phyloP scores from a whole-genome alignment of 2,113 vertebrate genomes.

The Psittacara wagleri region DNA sequence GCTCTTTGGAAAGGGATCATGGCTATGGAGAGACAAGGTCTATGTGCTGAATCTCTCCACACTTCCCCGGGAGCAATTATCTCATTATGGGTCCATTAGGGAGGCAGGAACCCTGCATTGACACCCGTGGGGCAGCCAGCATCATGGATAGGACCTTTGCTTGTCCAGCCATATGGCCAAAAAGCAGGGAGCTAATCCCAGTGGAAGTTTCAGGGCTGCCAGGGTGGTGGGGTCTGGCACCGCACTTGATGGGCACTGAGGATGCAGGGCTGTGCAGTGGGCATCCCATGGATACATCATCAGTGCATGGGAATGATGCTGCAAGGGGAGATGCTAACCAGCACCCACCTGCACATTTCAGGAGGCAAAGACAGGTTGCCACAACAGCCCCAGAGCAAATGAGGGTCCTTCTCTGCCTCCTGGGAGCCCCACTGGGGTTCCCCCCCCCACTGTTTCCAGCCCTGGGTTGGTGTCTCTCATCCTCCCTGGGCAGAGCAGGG shows the following conservation, averaged over 20 bases:
- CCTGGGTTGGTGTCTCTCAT: background rate
- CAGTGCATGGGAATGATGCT: background rate
- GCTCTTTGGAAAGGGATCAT: background rate
- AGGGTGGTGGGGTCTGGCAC: background rate
- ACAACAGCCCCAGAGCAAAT: background rate
- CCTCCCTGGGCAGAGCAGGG: background rate
- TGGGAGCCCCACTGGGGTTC: background rate
- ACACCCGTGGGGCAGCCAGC: background rate
- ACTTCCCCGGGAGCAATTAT: background rate
- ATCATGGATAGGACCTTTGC: background rate
- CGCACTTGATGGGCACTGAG: background rate
- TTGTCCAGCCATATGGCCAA: accelerated
- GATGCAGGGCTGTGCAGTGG: background rate
- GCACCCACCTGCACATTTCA: background rate
- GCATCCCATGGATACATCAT: background rate
- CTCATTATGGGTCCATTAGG: background rate
- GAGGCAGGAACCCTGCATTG: background rate
- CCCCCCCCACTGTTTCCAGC: background rate
- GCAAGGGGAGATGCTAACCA: background rate
- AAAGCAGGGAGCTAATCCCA: background rate
- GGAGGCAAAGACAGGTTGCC: background rate
- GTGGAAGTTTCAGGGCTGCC: background rate
- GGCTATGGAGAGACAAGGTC: background rate
- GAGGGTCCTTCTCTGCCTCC: background rate
- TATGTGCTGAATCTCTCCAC: background rate